Evolutionary conservation across 1,140 invertebrate genomes (phyloP).

Genomic region (Tetramorium simillimum): DNA sequence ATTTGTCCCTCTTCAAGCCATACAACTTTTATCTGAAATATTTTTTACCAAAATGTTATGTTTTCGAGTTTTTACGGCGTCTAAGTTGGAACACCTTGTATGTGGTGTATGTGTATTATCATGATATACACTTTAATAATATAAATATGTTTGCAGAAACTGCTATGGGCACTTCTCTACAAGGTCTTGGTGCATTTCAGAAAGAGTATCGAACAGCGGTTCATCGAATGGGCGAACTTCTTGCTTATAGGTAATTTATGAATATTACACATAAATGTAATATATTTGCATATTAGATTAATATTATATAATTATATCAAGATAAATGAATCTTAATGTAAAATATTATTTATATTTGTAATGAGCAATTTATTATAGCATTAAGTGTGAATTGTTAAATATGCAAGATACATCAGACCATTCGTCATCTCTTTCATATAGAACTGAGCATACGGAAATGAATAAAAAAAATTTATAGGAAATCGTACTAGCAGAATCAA

Average conservation of each 20-base stretch:
- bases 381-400: not conserved
- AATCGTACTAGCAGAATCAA: too few relatives aligned
- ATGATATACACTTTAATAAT: not conserved
- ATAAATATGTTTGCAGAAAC: constrained; percentile 87
- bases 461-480: too few relatives aligned
- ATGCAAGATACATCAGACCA: not conserved
- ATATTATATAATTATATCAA: not conserved
- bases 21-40: too few relatives aligned
- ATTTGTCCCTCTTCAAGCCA: too few relatives aligned
- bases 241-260: constrained; percentile 68
- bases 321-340: too few relatives aligned
- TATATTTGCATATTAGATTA: not conserved
- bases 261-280: not conserved
- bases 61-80: too few relatives aligned
- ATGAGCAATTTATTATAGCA: too few relatives aligned
- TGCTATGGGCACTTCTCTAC: constrained; percentile 91
- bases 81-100: too few relatives aligned
- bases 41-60: too few relatives aligned
- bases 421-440: too few relatives aligned
- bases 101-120: not conserved
- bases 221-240: constrained; percentile 74
- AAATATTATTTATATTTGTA: too few relatives aligned
- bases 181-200: constrained; percentile 84
- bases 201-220: constrained; percentile 88
- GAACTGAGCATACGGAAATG: too few relatives aligned